These are phyloP conservation scores for Hydractinia echinata DNA, from an alignment of 30 jellyfish, hydroid and myxozoan genomes.

Conservation along the genomic window DNA sequence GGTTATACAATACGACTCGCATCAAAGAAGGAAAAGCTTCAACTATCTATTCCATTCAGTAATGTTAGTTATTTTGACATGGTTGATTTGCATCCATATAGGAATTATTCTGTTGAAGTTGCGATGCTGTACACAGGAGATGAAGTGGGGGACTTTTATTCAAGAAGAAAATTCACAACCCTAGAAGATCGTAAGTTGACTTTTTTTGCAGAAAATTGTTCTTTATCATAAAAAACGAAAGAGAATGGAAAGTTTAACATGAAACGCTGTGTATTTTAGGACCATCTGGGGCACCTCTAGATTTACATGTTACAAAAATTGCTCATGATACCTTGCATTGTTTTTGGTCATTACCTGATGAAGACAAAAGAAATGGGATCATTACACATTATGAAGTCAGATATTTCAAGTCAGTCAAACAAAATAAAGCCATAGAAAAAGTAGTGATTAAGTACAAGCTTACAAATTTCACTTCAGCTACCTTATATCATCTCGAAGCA, in stretches of 20 bases:
- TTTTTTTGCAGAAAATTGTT: not conserved
- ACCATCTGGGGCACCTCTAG: conserved; percentile 74
- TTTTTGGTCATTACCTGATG: conserved; percentile 62
- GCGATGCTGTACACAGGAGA: conserved; percentile 29
- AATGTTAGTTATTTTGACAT: not conserved
- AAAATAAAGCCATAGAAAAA: not conserved
- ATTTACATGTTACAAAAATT: conserved; percentile 23
- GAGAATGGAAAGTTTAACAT: conserved; percentile 33
- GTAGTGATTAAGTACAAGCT: not conserved
- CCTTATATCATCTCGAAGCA: conserved; percentile 24
- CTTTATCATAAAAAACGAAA: conserved; percentile 27
- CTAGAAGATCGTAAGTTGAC: conserved; percentile 35
- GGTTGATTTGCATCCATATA: conserved; percentile 12
- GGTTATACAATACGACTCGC: conserved; percentile 18
- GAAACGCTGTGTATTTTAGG: conserved; percentile 23
- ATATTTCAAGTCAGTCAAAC: conserved; percentile 38
- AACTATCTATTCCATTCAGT: not conserved
- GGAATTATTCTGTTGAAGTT: conserved; percentile 21
- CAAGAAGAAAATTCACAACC: conserved; percentile 16
- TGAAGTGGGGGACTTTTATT: conserved; percentile 28
- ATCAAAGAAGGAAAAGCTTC: not conserved
- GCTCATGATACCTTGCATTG: conserved; percentile 34
- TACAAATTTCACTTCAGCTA: not conserved
- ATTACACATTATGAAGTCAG: conserved; percentile 57
- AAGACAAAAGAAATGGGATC: conserved; percentile 50